Evolutionary conservation across 2,888 invertebrate genomes (phyloP), one percentile per base, ranked within the genome.

Genomic region (Ptilodon capucinus): DNA sequence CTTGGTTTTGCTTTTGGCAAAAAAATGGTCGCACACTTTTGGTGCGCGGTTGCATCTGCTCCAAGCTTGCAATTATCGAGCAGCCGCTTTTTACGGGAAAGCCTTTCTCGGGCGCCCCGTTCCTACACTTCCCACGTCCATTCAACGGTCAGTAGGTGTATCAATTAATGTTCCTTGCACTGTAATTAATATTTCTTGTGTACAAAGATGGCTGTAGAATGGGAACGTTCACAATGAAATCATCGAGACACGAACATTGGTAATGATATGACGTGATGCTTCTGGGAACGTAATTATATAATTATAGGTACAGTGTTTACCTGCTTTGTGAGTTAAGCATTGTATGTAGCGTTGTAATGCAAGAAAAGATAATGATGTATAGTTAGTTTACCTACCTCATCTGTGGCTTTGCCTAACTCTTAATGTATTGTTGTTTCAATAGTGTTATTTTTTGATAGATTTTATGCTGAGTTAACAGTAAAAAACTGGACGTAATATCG

Each of bases 171-270:
- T 28, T 1, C n/a, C 28, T 8, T 28, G 3, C 11, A 28, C 28
- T 28, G 28, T 28, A n/a, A 4, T 19, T n/a, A 13, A 5, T 38
- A 19, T 38, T 18, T 19, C 19, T 19, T 19, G 19, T 19, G 16
- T 11, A 2, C 23, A 46, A 40, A n/a, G 46, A 54, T 54, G 52
- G 51, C 51, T 51, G 19, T 45, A 54, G 51, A 51, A 51, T 56
- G 49, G 42, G 51, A 55, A 47, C 39, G 46, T 17, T 40, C 35
- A 35, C 30, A 18, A 56, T 67, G 61, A 57, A 52, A 48, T 66
- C 66, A 67, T 57, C 51, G 21, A 13, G 35, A 18, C 44, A 36
- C 44, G 53, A 44, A 48, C n/a, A n/a, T 34, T 45, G 36, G n/a
- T 28, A 44, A 38, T 38, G n/a, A 39, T 21, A 19, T 42, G 9